A percentile compares a stretch with the other conserved stretches of the same genome.
Conservation (phyloP, 2,797 vertebrate genomes). For the Mus caroli region DNA sequence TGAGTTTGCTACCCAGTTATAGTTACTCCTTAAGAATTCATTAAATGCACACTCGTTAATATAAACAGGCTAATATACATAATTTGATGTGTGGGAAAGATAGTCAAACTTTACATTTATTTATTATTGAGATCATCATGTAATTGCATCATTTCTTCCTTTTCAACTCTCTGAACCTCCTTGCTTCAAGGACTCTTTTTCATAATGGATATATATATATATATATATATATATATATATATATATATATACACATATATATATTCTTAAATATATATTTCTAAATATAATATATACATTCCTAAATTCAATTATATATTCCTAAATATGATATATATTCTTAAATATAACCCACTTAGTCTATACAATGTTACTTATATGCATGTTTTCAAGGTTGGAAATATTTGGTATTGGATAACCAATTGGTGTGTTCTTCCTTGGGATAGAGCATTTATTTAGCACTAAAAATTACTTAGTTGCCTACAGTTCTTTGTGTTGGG, state of each 20-base stretch:
- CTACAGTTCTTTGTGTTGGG: neutral
- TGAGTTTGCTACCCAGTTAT: neutral
- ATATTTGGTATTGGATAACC: neutral
- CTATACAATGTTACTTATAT: neutral
- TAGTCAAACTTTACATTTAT: neutral
- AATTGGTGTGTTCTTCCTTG: neutral
- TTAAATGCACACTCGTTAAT: neutral
- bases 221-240: too few species aligned
- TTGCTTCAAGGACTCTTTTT: neutral
- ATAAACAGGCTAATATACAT: neutral
- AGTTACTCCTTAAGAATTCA: slow-evolving; percentile 22
- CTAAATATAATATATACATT: neutral
- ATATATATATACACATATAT: neutral
- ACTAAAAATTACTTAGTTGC: neutral
- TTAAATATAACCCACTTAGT: neutral
- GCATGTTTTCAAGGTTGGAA: neutral
- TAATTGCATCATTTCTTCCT: neutral
- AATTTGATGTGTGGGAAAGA: neutral
- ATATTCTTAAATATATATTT: neutral
- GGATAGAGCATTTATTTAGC: neutral
- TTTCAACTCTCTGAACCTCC: neutral
- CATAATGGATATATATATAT: neutral
- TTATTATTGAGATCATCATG: neutral
- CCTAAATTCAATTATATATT: neutral
- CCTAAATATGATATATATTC: too few species aligned